Conservation (phyloP, 2,888 invertebrate genomes). For the Dynastes tityus region DNA sequence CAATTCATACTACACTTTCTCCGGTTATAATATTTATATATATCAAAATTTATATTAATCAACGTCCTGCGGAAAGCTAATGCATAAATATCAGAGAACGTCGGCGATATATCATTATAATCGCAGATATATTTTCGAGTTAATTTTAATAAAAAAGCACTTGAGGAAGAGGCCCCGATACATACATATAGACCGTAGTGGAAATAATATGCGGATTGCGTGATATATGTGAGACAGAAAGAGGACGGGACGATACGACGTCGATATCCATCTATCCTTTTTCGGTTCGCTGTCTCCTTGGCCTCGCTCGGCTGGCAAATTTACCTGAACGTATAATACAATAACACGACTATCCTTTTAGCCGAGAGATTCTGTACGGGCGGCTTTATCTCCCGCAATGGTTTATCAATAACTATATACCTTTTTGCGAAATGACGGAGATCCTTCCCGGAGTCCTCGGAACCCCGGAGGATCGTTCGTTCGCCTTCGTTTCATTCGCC, state of each 20-base stretch:
- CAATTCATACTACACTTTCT: slow-evolving; percentile 13
- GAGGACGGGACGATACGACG: slow-evolving; percentile 21
- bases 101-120: slow-evolving; percentile 33
- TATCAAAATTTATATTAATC: slow-evolving; percentile 39
- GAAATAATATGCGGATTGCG: slow-evolving; percentile 45
- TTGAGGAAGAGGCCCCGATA: slow-evolving; percentile 25
- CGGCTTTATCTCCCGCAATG: slow-evolving; percentile 51
- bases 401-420: slow-evolving; percentile 51
- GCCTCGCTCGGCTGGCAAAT: slow-evolving; percentile 5
- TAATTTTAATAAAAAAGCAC: slow-evolving; percentile 43
- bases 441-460: slow-evolving; percentile 2
- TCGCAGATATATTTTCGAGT: slow-evolving; percentile 34
- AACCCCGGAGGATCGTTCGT: slow-evolving; percentile 5
- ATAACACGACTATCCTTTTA: slow-evolving; percentile 57
- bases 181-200: slow-evolving; percentile 9
- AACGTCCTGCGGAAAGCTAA: slow-evolving; percentile 3
- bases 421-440: slow-evolving; percentile 39
- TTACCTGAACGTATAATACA: slow-evolving; percentile 52
- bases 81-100: slow-evolving; percentile 24
- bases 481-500: not conserved
- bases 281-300: not conserved
- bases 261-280: slow-evolving; percentile 23
- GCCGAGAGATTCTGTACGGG: slow-evolving; percentile 41
- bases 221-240: slow-evolving; percentile 28
- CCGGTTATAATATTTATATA: slow-evolving; percentile 10